Conservation (phyloP, 2,888 invertebrate species). For the Acleris cristana region DNA sequence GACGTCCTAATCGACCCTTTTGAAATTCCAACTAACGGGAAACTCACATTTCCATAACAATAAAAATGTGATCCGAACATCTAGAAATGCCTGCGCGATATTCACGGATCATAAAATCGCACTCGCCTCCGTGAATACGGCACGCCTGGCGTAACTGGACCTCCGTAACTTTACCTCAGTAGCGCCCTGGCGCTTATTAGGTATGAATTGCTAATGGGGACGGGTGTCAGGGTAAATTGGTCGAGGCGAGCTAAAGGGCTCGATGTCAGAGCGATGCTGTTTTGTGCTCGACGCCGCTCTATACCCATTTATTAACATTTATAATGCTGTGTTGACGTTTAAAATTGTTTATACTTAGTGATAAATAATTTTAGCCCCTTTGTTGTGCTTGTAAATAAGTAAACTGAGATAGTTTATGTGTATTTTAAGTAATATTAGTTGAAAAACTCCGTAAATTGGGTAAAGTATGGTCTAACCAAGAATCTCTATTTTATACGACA, state of each 20-base stretch:
- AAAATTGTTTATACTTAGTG: conserved; percentile 44
- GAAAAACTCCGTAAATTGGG: too few species aligned
- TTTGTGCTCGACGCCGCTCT: conserved; percentile 58
- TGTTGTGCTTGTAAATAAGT: background rate
- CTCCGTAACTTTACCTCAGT: conserved; percentile 54
- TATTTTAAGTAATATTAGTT: background rate
- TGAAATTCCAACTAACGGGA: conserved; percentile 83
- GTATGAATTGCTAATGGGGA: conserved; percentile 47
- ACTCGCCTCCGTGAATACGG: conserved; percentile 67
- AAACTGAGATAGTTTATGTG: background rate
- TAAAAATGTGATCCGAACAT: conserved; percentile 83
- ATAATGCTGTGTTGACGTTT: conserved; percentile 47
- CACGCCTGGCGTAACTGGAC: conserved; percentile 72
- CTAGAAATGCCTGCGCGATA: conserved; percentile 82
- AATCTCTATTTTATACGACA: too few species aligned
- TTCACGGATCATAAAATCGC: conserved; percentile 83
- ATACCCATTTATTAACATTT: conserved; percentile 56
- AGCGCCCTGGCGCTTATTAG: conserved; percentile 55
- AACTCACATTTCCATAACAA: conserved; percentile 84
- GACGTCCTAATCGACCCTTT: conserved; percentile 83
- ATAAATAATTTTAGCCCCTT: conserved; percentile 2
- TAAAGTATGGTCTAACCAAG: too few species aligned
- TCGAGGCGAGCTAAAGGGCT: conserved; percentile 58
- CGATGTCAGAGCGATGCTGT: conserved; percentile 59
- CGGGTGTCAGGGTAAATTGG: conserved; percentile 67